These are phyloP conservation scores for Hipposideros armiger DNA, from an alignment of 2,113 vertebrate species.

Conservation along the genomic window DNA sequence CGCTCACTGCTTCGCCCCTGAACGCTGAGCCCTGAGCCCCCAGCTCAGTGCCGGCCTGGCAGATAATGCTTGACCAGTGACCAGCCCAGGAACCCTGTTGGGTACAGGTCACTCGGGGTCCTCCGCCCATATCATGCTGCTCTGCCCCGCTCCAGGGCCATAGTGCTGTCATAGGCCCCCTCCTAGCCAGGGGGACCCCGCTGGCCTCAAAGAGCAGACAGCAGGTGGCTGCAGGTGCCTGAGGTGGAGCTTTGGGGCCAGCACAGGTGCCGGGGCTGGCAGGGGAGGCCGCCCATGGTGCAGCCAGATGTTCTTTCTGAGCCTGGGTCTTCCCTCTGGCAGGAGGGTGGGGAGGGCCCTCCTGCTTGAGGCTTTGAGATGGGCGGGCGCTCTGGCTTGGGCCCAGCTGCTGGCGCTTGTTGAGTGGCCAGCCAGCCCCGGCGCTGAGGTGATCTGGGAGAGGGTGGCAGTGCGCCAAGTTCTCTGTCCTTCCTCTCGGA, in stretches of 20 bases:
- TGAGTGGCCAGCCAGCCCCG: background rate
- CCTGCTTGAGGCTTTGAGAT: background rate
- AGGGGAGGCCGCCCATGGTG: background rate
- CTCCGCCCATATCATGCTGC: background rate
- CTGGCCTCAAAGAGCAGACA: background rate
- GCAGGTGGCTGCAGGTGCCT: background rate
- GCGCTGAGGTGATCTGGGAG: rapidly evolving
- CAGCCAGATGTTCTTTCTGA: background rate
- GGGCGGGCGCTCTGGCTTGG: background rate
- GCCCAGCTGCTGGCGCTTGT: background rate
- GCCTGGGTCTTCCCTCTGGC: background rate
- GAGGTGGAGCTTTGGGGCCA: background rate
- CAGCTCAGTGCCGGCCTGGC: background rate
- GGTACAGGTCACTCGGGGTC: background rate
- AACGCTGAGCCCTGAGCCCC: background rate
- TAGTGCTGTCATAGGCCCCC: background rate
- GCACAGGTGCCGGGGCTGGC: background rate
- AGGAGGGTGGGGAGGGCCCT: background rate
- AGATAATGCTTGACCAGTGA: background rate
- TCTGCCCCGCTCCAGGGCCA: background rate
- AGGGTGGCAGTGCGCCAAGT: background rate
- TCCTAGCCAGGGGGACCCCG: background rate
- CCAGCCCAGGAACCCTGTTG: background rate
- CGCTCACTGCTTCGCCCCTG: no score
- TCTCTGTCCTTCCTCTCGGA: background rate